Evolutionary conservation across 1,140 invertebrate genomes (phyloP), one percentile per base, ranked within the genome.

Genomic region (Diprion similis): DNA sequence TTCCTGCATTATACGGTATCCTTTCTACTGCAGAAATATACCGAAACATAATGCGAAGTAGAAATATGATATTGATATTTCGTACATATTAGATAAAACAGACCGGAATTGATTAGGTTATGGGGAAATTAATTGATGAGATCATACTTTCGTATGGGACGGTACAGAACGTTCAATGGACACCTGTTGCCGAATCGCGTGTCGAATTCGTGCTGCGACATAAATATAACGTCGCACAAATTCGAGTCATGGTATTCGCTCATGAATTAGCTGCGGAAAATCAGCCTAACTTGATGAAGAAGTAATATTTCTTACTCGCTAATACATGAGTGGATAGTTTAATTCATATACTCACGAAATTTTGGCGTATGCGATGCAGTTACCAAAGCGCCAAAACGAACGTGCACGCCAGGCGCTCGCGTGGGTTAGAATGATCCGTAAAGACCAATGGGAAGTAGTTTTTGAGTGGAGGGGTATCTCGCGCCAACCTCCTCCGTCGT

Each of bases 151-250:
- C 9, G 11, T 13, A 59, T 3, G 51, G 9, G 51, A 59, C 51
- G 51, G 51, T 59, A 59, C 51, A 17, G 24, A 37, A 59, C 51
- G 9, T 37, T 1, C 24, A 37, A 37, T 59, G 51, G 51, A 59
- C 51, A 59, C 51, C 51, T 59, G 51, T 59, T 59, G 51, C 51
- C n/a, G 51, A 59, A 59, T 15, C 51, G 51, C 51, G 51, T 59
- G 51, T 59, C 51, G 11, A 17, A 15, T 59, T 59, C 51, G 51
- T 59, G n/a, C 51, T 13, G 11, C 51, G 51, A 59, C 51, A 59
- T 8, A 17, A 59, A 59, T 17, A 59, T 17, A 17, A 13, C 11
- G 6, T 59, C 51, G 51, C 51, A 59, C 24, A 37, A 37, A 37
- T 37, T 37, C 24, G 24, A 37, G 9, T 59, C 4, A 8, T 9